phyloP scores from a whole-genome alignment of 2,113 vertebrate species.

The Actenoides hombroni region DNA sequence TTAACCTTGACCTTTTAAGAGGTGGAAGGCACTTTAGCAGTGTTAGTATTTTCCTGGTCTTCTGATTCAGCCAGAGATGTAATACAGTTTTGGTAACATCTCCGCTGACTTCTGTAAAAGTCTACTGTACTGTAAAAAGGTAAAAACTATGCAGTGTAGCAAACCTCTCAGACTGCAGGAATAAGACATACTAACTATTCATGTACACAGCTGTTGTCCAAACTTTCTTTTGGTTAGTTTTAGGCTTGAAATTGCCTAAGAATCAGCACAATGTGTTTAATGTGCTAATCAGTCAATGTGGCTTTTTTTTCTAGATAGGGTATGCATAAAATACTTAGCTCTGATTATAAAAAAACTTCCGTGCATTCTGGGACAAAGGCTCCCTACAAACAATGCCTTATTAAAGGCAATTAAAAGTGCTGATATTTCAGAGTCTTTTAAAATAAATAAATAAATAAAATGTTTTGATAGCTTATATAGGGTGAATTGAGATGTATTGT shows the following conservation, averaged over 20 bases:
- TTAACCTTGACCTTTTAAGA: background rate
- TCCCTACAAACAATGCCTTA: background rate
- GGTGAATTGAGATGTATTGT: background rate
- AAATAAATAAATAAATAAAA: no score
- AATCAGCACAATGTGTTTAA: background rate
- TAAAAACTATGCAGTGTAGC: background rate
- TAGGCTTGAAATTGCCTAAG: background rate
- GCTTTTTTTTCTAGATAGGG: background rate
- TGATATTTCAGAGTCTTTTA: background rate
- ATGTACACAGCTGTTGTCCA: background rate
- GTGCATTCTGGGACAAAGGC: background rate
- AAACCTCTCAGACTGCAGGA: background rate
- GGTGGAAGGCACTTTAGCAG: background rate
- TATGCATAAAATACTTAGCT: background rate
- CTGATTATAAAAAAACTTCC: background rate
- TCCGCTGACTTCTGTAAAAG: background rate
- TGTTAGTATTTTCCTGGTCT: background rate
- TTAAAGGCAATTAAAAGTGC: background rate
- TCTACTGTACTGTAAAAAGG: background rate
- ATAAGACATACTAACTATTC: background rate
- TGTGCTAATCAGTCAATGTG: background rate
- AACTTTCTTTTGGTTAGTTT: background rate
- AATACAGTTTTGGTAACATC: background rate
- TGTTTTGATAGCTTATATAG: background rate
- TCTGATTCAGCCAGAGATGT: background rate